Evolutionary conservation across 92 coral and sea anemone species (phyloP), one percentile per base, ranked within the genome.

Genomic region (Bergia puertoricense): DNA sequence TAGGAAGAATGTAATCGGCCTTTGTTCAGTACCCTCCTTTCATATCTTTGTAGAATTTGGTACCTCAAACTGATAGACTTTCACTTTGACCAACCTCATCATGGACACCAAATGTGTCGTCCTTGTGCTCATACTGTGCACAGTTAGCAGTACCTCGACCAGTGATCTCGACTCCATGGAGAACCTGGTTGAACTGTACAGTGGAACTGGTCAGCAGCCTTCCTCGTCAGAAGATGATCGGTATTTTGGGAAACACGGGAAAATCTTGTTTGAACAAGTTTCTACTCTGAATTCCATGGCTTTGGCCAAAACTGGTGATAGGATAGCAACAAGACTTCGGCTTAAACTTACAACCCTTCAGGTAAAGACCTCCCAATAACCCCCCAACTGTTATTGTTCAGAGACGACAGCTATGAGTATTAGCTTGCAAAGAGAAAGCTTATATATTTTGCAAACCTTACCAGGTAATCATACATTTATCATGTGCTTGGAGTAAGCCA

Each of bases 221-320:
- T 9, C 76, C 75, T 10, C 74, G 7, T 50, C 22, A 20, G 56
- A 81, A 13, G 59, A 81, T 51, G 45, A 46, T n/a, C 86, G 77
- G 11, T 44, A n/a, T 77, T 82, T 82, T n/a, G 86, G 77, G 59
- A 82, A 67, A 11, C 76, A 82, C 42, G 86, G 86, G 10, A 82
- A 69, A 15, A n/a, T 13, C 37, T n/a, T 68, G 41, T 82, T 67
- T 42, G 86, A 82, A 43, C 86, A 82, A 45, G 86, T 71, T 11
- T 82, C 86, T n/a, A 71, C 76, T 42, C 77, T 82, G 18, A 82
- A 82, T 50, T 67, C 86, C 11, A 67, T 82, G 86, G 76, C 77
- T 20, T 66, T 82, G 51, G 76, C 86, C 23, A 82, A 82, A 82
- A 67, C 86, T 6, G 86, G 62, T 20, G 77, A 82, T 69, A 68